Percentiles rank a stretch among this genome's conserved stretches.
Evolutionary conservation across 2,888 invertebrate species (phyloP).

Genomic region (Himalopsyche tibetana): DNA sequence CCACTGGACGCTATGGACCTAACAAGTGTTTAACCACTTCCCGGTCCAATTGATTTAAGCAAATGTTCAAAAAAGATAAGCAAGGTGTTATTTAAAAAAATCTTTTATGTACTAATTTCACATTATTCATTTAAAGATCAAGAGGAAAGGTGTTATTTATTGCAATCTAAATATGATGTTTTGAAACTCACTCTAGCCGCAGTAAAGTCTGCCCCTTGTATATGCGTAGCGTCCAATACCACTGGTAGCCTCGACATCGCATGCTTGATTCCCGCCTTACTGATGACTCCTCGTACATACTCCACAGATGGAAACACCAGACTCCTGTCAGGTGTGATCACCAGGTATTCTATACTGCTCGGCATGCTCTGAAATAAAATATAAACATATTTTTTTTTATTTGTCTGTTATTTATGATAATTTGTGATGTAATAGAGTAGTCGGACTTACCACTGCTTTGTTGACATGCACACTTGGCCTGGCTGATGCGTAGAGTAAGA

Average conservation of each 20-base stretch:
- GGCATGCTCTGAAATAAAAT: conserved; percentile 69
- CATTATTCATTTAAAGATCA: too few species aligned
- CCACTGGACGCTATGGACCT: too few species aligned
- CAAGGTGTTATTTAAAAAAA: too few species aligned
- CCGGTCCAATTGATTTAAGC: too few species aligned
- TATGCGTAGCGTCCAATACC: conserved; percentile 88
- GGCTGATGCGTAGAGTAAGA: conserved; percentile 90
- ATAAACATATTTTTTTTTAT: not conserved
- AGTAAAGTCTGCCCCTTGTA: conserved; percentile 88
- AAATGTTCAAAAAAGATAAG: too few species aligned
- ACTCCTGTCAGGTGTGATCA: conserved; percentile 83
- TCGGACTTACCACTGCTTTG: conserved; percentile 77
- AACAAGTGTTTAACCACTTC: too few species aligned
- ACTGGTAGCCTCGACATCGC: conserved; percentile 80
- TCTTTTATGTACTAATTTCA: too few species aligned
- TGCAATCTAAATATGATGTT: not conserved
- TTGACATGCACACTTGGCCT: conserved; percentile 86
- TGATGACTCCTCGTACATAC: conserved; percentile 83
- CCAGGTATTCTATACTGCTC: conserved; percentile 73
- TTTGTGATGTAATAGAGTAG: not conserved
- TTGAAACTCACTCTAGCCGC: conserved; percentile 80
- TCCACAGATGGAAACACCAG: conserved; percentile 90
- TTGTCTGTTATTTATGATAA: not conserved
- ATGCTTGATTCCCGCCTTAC: conserved; percentile 82
- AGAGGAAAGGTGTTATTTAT: not conserved